phyloP scores from a whole-genome alignment of 2,113 vertebrate genomes.

The Planiliza haematocheilus region DNA sequence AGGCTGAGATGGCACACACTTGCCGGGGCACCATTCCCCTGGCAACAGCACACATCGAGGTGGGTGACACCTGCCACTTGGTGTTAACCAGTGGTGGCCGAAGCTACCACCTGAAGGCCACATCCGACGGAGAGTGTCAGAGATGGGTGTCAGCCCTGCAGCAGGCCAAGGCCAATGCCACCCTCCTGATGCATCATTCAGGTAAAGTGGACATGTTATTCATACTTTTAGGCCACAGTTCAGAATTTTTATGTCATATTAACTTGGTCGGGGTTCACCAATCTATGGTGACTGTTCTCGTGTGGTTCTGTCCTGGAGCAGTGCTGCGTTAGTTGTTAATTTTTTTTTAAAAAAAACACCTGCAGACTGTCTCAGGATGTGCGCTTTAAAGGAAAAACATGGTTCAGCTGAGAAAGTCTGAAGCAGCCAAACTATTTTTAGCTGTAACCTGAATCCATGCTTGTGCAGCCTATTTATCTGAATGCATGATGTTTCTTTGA shows the following conservation, averaged over 20 bases:
- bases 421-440: constrained; percentile 40
- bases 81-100: constrained; percentile 91
- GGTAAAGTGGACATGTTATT: constrained; percentile 79
- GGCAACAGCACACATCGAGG: constrained; percentile 90
- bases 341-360: background rate
- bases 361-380: constrained; percentile 2
- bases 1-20: constrained; percentile 97
- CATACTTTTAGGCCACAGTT: background rate
- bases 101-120: constrained; percentile 94
- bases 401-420: constrained; percentile 2
- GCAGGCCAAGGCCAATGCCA: constrained; percentile 91
- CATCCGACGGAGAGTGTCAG: constrained; percentile 92
- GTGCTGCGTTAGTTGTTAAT: background rate
- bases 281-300: background rate
- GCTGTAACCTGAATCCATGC: constrained; percentile 41
- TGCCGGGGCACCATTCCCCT: constrained; percentile 94
- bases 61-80: constrained; percentile 92
- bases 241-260: background rate
- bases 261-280: background rate
- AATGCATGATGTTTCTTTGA: constrained; percentile 32
- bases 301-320: too few relatives aligned
- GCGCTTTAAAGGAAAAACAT: constrained; percentile 4
- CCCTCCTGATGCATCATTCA: constrained; percentile 90
- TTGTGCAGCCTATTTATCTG: constrained; percentile 40
- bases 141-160: constrained; percentile 93